A percentile compares a stretch with the other conserved stretches of the same genome.
Evolutionary conservation across 2,888 invertebrate genomes (phyloP).

Genomic region (Anoplius nigerrimus): DNA sequence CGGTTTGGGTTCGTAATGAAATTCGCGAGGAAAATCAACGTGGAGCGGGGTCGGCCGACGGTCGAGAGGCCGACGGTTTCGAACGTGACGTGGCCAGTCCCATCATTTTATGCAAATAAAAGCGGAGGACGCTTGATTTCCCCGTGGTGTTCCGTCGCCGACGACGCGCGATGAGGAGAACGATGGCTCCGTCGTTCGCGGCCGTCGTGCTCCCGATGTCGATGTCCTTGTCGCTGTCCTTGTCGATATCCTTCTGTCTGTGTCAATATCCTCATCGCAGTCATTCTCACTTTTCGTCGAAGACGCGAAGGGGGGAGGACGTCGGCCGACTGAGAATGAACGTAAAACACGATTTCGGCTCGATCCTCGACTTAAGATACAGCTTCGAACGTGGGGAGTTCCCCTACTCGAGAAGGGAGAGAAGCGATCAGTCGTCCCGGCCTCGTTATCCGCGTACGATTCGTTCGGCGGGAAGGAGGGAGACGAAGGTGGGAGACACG

Average conservation of each 20-base stretch:
- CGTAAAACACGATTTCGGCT: conserved; percentile 4
- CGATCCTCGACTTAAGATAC: not conserved
- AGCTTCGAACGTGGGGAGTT: too few relatives aligned
- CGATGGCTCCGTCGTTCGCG: not conserved
- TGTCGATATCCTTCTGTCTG: not conserved
- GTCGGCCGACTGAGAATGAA: not conserved
- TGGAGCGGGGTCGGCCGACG: conserved; percentile 10
- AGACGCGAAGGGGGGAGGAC: not conserved
- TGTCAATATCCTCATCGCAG: not conserved
- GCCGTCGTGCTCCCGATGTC: not conserved
- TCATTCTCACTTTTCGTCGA: not conserved
- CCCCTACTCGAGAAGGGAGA: too few relatives aligned
- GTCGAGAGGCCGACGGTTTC: conserved; percentile 23
- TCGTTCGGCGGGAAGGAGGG: too few relatives aligned
- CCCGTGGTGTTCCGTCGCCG: conserved; percentile 66
- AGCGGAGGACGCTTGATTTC: conserved; percentile 71
- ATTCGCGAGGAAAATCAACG: conserved; percentile 54
- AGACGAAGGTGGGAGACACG: too few relatives aligned
- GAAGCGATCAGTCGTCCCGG: too few relatives aligned
- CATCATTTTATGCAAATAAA: conserved; percentile 75
- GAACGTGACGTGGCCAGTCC: conserved; percentile 69
- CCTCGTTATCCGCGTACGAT: too few relatives aligned
- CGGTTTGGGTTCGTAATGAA: conserved; percentile 48
- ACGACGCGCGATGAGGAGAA: conserved; percentile 13
- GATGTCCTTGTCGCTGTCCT: not conserved